Evolutionary conservation across 1,140 invertebrate species (phyloP).

Genomic region (Diuraphis noxia): DNA sequence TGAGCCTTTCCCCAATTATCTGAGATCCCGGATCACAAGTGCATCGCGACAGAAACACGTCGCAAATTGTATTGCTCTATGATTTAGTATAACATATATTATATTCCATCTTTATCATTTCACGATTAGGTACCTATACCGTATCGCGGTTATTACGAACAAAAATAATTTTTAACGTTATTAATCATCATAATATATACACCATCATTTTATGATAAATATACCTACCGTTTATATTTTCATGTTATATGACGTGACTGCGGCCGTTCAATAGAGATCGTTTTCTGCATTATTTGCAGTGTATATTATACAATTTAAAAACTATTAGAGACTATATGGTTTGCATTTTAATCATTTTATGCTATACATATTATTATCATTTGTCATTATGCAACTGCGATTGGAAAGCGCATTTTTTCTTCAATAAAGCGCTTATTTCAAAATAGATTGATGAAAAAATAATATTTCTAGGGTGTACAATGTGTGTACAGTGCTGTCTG

Average conservation of each 20-base stretch:
- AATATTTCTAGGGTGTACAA: neutral
- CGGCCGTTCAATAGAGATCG: neutral
- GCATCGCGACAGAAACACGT: neutral
- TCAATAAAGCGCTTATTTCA: neutral
- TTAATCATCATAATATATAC: neutral
- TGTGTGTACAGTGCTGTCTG: neutral
- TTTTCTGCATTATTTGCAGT: neutral
- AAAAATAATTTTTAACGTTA: neutral
- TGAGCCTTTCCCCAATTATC: conserved; percentile 17
- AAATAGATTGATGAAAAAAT: neutral
- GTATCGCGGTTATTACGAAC: neutral
- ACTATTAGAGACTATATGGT: neutral
- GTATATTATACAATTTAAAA: neutral
- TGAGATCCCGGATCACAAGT: neutral
- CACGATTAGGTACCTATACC: neutral
- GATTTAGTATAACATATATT: neutral
- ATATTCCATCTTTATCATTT: neutral
- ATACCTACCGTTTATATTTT: neutral
- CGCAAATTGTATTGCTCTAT: neutral
- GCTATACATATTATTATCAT: too few species aligned
- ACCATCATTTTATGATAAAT: too few species aligned
- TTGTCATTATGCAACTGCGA: neutral
- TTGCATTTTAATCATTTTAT: too few species aligned
- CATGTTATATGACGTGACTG: neutral
- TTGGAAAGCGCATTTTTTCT: neutral